Evolutionary conservation across 2,797 vertebrate genomes (phyloP).

Genomic region (Cheirogaleus major): DNA sequence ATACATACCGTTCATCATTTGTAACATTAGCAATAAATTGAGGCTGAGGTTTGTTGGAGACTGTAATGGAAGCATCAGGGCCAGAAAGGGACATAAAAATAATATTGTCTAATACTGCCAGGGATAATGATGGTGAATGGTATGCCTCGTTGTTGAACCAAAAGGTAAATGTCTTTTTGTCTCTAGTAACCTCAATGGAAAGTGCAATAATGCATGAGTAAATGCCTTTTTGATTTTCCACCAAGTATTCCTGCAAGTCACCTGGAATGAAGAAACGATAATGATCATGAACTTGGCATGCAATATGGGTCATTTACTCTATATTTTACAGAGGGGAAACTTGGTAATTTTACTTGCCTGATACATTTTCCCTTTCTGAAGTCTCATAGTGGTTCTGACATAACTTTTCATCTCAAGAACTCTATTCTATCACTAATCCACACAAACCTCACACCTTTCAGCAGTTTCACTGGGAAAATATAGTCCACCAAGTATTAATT

Average conservation of each 20-base stretch:
- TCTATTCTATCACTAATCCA: background rate
- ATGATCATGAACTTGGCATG: background rate
- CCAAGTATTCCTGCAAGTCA: slow-evolving; percentile 90
- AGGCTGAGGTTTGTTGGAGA: slow-evolving; percentile 94
- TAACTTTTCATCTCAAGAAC: background rate
- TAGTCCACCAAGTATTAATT: background rate
- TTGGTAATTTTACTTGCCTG: background rate
- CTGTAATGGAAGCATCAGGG: slow-evolving; percentile 91
- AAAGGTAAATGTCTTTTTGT: slow-evolving; percentile 83
- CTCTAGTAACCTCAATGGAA: slow-evolving; percentile 81
- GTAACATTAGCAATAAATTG: slow-evolving; percentile 69
- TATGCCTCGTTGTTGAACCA: slow-evolving; percentile 97
- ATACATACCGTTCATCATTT: background rate
- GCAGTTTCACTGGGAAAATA: background rate
- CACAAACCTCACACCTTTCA: background rate
- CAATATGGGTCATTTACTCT: background rate
- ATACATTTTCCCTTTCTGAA: background rate
- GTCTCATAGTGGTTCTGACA: background rate
- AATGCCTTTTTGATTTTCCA: slow-evolving; percentile 91
- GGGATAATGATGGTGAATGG: slow-evolving; percentile 91
- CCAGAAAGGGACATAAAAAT: slow-evolving; percentile 90
- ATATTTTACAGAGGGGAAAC: background rate
- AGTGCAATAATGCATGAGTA: slow-evolving; percentile 92
- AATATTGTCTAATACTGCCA: slow-evolving; percentile 93
- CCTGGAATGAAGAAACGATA: slow-evolving; percentile 54